These are phyloP conservation scores for Probaryconus sp. DNA, from an alignment of 1,140 invertebrate genomes.

Conservation along the genomic window DNA sequence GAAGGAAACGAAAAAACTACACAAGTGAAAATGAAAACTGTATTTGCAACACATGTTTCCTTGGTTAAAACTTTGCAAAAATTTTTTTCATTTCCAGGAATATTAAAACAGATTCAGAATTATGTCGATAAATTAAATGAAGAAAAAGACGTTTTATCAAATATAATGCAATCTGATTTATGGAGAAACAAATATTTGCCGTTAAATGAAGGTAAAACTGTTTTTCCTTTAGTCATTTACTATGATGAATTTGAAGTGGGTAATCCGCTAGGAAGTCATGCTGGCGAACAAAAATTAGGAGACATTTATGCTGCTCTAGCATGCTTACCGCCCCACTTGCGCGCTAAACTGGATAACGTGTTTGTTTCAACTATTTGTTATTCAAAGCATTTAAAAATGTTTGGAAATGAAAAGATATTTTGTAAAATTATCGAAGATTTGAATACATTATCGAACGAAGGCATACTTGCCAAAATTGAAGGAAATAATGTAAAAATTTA, in stretches of 20 bases:
- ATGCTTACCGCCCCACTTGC: conserved; percentile 27
- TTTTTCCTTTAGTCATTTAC: conserved; percentile 34
- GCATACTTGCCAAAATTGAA: conserved; percentile 14
- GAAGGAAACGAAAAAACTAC: neutral
- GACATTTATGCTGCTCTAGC: conserved; percentile 27
- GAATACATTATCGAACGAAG: conserved; percentile 25
- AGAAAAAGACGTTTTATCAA: conserved; percentile 13
- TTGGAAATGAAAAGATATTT: conserved; percentile 20
- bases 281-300: conserved; percentile 42
- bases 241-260: conserved; percentile 44
- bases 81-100: conserved; percentile 21
- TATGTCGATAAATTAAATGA: conserved; percentile 15
- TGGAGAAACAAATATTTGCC: conserved; percentile 38
- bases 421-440: conserved; percentile 19
- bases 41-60: conserved; percentile 25
- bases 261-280: conserved; percentile 45
- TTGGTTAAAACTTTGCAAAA: conserved; percentile 23
- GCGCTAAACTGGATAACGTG: conserved; percentile 16
- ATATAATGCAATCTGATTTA: conserved; percentile 36
- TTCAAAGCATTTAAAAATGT: conserved; percentile 8
- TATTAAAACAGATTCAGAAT: conserved; percentile 18
- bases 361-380: conserved; percentile 16
- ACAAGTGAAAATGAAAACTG: conserved; percentile 25
- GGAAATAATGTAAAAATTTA: conserved; percentile 6
- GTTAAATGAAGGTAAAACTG: conserved; percentile 24